Conservation (phyloP, 64 coral and sea anemone genomes). For the Acropora yongei region DNA sequence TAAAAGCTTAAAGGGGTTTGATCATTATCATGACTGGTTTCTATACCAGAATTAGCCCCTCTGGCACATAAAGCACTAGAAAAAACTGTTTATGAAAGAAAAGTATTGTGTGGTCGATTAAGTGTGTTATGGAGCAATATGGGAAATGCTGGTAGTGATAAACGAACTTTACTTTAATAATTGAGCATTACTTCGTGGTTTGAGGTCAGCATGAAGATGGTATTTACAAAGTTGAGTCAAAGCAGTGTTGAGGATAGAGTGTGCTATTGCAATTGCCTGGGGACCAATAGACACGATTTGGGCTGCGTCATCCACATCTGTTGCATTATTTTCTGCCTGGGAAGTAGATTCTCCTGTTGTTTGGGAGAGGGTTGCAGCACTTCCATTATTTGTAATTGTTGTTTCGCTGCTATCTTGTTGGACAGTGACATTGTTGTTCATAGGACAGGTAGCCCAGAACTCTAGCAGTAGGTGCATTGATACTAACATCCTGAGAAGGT, state of each 20-base stretch:
- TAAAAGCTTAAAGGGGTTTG: neutral
- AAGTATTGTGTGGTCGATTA: neutral
- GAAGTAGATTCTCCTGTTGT: neutral
- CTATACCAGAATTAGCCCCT: neutral
- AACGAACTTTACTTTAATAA: neutral
- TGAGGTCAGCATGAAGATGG: neutral
- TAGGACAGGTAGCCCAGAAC: neutral
- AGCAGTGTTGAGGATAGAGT: neutral
- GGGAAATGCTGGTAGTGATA: neutral
- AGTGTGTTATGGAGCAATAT: neutral
- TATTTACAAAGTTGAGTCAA: neutral
- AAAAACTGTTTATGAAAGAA: neutral
- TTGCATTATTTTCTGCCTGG: neutral
- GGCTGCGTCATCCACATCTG: neutral
- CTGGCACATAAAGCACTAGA: neutral
- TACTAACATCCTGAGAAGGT: neutral
- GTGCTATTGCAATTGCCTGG: neutral
- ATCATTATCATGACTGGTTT: neutral
- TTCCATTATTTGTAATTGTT: neutral
- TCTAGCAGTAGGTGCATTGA: neutral
- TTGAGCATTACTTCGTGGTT: neutral
- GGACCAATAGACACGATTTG: neutral
- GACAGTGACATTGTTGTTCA: neutral
- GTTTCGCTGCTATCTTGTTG: neutral
- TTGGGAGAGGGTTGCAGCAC: neutral